A percentile compares a stretch with the other conserved stretches of the same genome.
These are phyloP conservation scores for Takifugu ocellatus DNA, from an alignment of 2,797 vertebrate species.

Conservation along the genomic window DNA sequence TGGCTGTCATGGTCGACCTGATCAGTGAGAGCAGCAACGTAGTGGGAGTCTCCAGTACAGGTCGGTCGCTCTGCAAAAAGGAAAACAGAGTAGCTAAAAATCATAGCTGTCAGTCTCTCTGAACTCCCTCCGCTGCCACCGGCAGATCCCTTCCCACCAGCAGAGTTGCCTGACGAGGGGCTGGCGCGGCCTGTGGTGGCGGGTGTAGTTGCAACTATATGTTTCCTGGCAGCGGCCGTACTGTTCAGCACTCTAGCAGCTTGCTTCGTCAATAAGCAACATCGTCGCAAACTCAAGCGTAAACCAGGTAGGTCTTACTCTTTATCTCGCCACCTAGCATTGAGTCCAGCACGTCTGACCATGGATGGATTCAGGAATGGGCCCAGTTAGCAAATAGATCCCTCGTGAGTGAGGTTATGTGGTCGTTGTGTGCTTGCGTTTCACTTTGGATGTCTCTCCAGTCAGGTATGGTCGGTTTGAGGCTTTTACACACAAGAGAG, in stretches of 20 bases:
- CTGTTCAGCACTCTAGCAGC: conserved; percentile 97
- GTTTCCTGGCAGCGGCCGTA: conserved; percentile 95
- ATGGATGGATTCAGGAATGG: not conserved
- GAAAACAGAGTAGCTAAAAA: no score
- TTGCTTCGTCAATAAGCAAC: conserved; percentile 98
- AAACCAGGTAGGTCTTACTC: conserved; percentile 86
- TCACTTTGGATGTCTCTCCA: not conserved
- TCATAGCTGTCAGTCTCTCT: not conserved
- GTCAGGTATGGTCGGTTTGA: no score
- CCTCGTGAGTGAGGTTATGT: no score
- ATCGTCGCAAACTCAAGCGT: conserved; percentile 95
- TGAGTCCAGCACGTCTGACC: conserved; percentile 11
- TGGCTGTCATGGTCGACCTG: conserved; percentile 98
- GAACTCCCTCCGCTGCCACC: conserved; percentile 4
- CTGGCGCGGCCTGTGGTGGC: conserved; percentile 95
- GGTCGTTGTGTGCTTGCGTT: no score
- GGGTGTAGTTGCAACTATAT: conserved; percentile 97
- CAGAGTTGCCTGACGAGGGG: conserved; percentile 92
- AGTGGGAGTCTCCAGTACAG: conserved; percentile 97
- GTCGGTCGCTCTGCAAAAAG: conserved; percentile 63
- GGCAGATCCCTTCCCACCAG: conserved; percentile 90
- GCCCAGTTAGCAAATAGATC: no score
- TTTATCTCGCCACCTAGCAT: not conserved
- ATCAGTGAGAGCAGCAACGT: conserved; percentile 99
- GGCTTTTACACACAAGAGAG: no score